Base-by-base conservation (phyloP, 2,888 invertebrate genomes). In the Sicus ferrugineus region DNA sequence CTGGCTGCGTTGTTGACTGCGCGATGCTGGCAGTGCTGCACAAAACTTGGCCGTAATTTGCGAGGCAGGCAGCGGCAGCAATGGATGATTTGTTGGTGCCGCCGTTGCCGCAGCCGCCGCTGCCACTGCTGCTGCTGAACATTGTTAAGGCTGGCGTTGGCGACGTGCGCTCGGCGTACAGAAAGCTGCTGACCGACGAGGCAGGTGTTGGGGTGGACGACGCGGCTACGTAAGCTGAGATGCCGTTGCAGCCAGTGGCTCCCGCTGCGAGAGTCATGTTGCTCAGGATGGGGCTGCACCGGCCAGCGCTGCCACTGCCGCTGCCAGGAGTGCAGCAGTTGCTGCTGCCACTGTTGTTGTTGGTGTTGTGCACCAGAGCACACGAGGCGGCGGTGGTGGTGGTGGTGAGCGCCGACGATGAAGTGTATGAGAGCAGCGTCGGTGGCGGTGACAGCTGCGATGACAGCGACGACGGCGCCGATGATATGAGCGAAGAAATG, bases 361-460 rank as follows among this genome's bases (percentile, higher is more conserved):
- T 67, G 69, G 72, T 74, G 28, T 54, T 61, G 30, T 9, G 63
- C 69, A 54, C 69, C 52, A 23, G 64, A 52, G 54, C 56, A 16
- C 9, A 9, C 19, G 67, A 21, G 28, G 68, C 30, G 11, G 70
- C 56, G 21, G 16, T n/a, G 11, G 16, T 54, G 21, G 66, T 26
- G 23, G 67, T 50, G 16, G 69, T 59, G 26, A 21, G 28, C n/a
- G 23, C 21, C n/a, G 59, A 34, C 21, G 62, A 46, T 16, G 31
- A 67, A 16, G 42, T 31, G 16, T 34, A 62, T n/a, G 52, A 26
- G 23, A 54, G 26, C 11, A 78, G 74, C 5, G 65, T 28, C 68
- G 69, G 73, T 67, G 81, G 82, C 46, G 81, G 82, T 71, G 81
- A 83, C 52, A 82, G 78, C 75, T 82, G 82, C 52, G 79, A 77